These are phyloP conservation scores for Junonia oenone DNA, from an alignment of 2,888 invertebrate species.

Conservation along the genomic window DNA sequence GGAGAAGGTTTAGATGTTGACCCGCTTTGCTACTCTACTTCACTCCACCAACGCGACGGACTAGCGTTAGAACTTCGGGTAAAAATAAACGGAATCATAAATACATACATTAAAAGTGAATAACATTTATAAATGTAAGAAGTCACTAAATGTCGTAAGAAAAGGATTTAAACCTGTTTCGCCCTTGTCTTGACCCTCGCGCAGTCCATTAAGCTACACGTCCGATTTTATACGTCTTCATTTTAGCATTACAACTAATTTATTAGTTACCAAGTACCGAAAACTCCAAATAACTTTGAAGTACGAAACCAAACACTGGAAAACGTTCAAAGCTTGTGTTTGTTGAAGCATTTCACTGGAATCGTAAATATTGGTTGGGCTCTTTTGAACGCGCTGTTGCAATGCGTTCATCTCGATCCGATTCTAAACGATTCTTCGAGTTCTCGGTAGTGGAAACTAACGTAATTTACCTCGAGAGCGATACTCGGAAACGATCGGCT, in stretches of 20 bases:
- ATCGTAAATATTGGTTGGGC: background rate
- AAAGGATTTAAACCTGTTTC: no score
- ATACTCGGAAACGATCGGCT: constrained; percentile 23
- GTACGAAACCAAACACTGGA: background rate
- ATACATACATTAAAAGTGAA: background rate
- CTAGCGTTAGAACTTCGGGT: no score
- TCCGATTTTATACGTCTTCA: background rate
- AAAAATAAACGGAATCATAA: no score
- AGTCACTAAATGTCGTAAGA: no score
- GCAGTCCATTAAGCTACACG: no score
- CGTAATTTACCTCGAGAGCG: constrained; percentile 26
- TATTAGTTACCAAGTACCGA: no score
- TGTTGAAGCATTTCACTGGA: background rate
- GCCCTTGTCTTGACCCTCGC: no score
- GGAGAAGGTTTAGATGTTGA: no score
- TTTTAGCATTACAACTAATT: no score
- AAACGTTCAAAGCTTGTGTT: background rate
- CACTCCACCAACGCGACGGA: no score
- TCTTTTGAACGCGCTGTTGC: background rate
- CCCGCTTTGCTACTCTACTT: no score
- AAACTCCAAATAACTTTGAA: background rate
- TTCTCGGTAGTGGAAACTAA: constrained; percentile 11
- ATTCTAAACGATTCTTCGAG: constrained; percentile 4
- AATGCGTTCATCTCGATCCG: background rate
- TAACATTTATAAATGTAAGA: no score